phyloP scores from a whole-genome alignment of 2,797 vertebrate genomes.

The Poeciliopsis presidionis region DNA sequence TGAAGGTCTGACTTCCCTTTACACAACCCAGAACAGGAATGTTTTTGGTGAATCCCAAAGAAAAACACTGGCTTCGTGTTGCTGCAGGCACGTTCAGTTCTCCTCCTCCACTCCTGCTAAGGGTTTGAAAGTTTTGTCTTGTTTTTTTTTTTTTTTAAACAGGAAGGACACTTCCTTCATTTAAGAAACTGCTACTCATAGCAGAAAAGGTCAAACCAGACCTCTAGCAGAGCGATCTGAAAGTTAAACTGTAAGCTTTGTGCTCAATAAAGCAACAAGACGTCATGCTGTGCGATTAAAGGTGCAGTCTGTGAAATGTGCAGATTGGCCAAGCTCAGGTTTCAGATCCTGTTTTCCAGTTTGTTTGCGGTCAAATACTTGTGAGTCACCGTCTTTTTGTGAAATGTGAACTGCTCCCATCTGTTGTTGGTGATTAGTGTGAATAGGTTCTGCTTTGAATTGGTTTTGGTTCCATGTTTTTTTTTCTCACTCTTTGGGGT shows the following conservation, averaged over 20 bases:
- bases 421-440: slow-evolving; percentile 39
- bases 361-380: slow-evolving; percentile 18
- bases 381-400: slow-evolving; percentile 8
- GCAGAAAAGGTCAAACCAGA: slow-evolving; percentile 38
- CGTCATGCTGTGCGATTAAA: not conserved
- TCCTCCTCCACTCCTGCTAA: not conserved
- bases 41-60: slow-evolving; percentile 14
- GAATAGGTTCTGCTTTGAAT: slow-evolving; percentile 26
- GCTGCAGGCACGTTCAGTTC: not conserved
- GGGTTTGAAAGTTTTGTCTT: not conserved
- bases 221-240: slow-evolving; percentile 6
- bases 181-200: not conserved
- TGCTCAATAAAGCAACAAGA: slow-evolving; percentile 12
- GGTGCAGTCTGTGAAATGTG: not conserved
- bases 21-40: not conserved
- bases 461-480: slow-evolving; percentile 32
- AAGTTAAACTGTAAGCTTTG: slow-evolving; percentile 53
- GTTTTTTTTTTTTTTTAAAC: not conserved
- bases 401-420: slow-evolving; percentile 48
- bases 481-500: too few species aligned
- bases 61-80: not conserved
- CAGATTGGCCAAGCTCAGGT: slow-evolving; percentile 22
- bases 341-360: slow-evolving; percentile 25
- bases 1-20: not conserved
- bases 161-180: slow-evolving; percentile 4